A percentile compares a stretch with the other conserved stretches of the same genome.
Evolutionary conservation across 2,888 invertebrate species (phyloP).

Genomic region (Nomada fucata): DNA sequence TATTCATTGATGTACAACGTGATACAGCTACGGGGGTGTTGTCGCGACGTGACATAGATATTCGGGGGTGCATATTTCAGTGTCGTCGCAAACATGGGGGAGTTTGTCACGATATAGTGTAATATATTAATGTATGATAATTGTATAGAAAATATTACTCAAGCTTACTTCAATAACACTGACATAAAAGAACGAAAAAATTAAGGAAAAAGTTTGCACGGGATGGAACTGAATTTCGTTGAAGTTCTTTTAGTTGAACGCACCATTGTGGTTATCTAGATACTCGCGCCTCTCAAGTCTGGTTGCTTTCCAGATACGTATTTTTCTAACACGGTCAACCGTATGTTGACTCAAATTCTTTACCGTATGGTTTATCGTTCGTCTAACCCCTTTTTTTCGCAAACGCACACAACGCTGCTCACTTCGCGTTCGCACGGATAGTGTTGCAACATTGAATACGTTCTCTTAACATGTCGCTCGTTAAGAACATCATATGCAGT

Average conservation of each 20-base stretch:
- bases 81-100: too few species aligned
- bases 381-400: not conserved
- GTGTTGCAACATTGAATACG: conserved; percentile 4
- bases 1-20: not conserved
- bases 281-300: not conserved
- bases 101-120: too few species aligned
- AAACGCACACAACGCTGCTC: not conserved
- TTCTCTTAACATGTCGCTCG: conserved; percentile 14
- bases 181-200: too few species aligned
- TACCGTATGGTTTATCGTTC: conserved; percentile 9
- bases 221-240: not conserved
- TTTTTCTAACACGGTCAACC: not conserved
- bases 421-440: not conserved
- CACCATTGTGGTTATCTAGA: not conserved
- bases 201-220: not conserved
- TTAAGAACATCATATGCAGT: not conserved
- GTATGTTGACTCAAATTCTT: not conserved
- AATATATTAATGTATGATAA: too few species aligned
- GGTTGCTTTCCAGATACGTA: not conserved
- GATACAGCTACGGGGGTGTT: too few species aligned
- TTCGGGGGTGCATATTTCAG: not conserved
- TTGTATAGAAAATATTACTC: too few species aligned
- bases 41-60: not conserved
- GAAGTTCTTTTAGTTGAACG: not conserved
- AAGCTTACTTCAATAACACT: too few species aligned